Evolutionary conservation across 2,888 invertebrate species (phyloP).

Genomic region (Tetranychus piercei): DNA sequence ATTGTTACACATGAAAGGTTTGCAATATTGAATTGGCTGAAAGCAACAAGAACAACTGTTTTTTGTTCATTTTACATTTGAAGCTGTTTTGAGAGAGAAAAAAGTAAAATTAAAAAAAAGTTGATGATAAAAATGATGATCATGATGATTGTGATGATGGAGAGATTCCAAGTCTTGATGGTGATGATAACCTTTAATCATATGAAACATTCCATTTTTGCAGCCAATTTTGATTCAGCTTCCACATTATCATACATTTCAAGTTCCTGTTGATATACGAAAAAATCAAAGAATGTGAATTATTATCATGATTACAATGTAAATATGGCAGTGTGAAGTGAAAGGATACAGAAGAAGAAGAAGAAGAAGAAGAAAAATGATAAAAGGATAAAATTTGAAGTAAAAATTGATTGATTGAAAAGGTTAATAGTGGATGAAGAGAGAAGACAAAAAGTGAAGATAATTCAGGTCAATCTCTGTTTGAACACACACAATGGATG

Average conservation of each 20-base stretch:
- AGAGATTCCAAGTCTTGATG: neutral
- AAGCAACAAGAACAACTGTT: too few species aligned
- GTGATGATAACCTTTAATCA: slow-evolving; percentile 35
- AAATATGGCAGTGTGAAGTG: neutral
- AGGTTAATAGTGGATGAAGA: too few species aligned
- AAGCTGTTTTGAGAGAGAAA: neutral
- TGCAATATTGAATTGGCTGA: too few species aligned
- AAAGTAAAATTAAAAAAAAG: neutral
- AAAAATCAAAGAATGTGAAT: neutral
- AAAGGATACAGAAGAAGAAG: neutral
- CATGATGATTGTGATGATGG: neutral
- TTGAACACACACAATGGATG: too few species aligned
- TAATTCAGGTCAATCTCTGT: too few species aligned
- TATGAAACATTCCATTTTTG: slow-evolving; percentile 74
- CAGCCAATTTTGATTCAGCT: slow-evolving; percentile 66
- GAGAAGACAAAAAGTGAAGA: too few species aligned
- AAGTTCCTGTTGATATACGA: slow-evolving; percentile 45
- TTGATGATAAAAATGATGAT: neutral
- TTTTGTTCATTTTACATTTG: too few species aligned
- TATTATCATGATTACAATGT: neutral
- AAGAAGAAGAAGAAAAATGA: neutral
- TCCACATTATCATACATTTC: slow-evolving; percentile 88
- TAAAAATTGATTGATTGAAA: neutral
- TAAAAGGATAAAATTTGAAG: neutral
- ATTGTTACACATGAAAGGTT: too few species aligned